phyloP scores from a whole-genome alignment of 2,888 invertebrate species.

The Sminthurinus aureus region DNA sequence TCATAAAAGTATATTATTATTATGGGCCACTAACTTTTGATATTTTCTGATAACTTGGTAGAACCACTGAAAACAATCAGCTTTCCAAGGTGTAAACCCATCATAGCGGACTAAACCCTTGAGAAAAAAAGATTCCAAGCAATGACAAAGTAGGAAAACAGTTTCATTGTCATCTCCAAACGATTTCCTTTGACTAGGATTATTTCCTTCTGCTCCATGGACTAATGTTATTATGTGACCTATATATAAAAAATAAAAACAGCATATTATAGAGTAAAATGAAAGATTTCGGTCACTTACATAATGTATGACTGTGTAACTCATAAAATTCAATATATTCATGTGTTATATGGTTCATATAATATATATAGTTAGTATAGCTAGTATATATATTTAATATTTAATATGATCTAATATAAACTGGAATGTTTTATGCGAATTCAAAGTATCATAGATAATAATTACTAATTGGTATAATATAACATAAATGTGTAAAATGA shows the following conservation, averaged over 20 bases:
- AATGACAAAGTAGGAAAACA: constrained; percentile 67
- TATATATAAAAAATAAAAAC: constrained; percentile 10
- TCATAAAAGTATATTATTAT: too few species aligned
- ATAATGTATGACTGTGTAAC: too few species aligned
- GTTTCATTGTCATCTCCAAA: constrained; percentile 66
- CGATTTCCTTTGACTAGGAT: constrained; percentile 50
- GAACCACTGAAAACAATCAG: constrained; percentile 69
- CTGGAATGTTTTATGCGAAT: too few species aligned
- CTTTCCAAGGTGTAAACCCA: constrained; percentile 63
- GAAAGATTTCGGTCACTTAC: too few species aligned
- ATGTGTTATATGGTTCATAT: too few species aligned
- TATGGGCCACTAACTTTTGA: constrained; percentile 60
- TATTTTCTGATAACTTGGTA: constrained; percentile 64
- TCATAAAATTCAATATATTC: background rate
- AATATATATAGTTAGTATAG: too few species aligned
- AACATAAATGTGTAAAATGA: constrained; percentile 45
- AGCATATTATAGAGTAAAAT: too few species aligned
- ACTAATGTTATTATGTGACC: constrained; percentile 58
- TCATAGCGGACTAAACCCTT: constrained; percentile 65
- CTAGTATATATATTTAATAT: too few species aligned
- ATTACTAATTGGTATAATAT: constrained; percentile 56
- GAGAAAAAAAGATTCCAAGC: constrained; percentile 69
- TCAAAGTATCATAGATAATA: too few species aligned
- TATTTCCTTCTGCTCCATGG: constrained; percentile 61
- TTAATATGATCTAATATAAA: too few species aligned